A percentile compares a stretch with the other conserved stretches of the same genome.
phyloP scores from a whole-genome alignment of 2,113 vertebrate species.

The Barbus barbus region DNA sequence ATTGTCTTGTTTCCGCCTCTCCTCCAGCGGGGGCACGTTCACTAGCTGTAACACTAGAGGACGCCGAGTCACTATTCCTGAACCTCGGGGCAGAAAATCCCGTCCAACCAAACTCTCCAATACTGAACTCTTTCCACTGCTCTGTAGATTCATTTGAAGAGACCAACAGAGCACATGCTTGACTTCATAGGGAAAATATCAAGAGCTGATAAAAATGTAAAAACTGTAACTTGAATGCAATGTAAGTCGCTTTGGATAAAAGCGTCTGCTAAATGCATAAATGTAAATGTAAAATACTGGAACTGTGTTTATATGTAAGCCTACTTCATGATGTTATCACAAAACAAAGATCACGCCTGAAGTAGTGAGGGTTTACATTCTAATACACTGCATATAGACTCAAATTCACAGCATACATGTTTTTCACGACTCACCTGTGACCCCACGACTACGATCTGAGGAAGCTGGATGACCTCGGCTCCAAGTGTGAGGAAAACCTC shows the following conservation, averaged over 20 bases:
- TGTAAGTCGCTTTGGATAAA: too few relatives aligned
- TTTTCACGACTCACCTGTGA: constrained; percentile 69
- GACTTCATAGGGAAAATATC: background rate
- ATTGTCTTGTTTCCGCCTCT: constrained; percentile 67
- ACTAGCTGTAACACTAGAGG: constrained; percentile 81
- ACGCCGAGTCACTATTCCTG: constrained; percentile 78
- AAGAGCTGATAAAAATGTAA: too few relatives aligned
- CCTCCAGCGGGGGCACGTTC: constrained; percentile 69
- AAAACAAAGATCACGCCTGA: background rate
- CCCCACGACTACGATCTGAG: constrained; percentile 81
- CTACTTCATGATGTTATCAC: background rate
- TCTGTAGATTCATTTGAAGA: constrained; percentile 66
- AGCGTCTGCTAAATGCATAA: too few relatives aligned
- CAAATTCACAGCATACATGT: background rate
- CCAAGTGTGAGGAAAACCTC: constrained; percentile 81
- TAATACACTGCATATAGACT: background rate
- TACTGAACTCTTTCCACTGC: constrained; percentile 81
- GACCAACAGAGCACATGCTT: background rate
- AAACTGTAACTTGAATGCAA: too few relatives aligned
- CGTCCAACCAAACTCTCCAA: constrained; percentile 79
- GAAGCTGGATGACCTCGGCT: constrained; percentile 77
- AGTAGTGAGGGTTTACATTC: background rate
- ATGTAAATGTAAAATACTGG: too few relatives aligned
- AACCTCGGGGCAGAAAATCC: constrained; percentile 80
- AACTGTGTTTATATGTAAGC: background rate